These are phyloP conservation scores for Conus betulinus DNA, from an alignment of 1,140 invertebrate species.

Conservation along the genomic window DNA sequence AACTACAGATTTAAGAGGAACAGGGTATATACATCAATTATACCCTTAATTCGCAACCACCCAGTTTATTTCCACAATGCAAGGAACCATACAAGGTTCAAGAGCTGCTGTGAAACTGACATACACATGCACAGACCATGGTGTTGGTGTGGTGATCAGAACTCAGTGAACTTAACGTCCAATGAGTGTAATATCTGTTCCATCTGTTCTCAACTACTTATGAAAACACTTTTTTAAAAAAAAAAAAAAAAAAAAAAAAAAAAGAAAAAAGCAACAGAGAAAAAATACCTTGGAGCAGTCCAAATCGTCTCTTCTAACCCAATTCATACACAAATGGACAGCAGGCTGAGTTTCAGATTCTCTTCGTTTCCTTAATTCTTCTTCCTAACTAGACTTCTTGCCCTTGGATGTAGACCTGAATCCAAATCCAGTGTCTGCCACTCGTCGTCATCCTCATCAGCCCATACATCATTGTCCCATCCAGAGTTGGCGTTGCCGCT, in stretches of 20 bases:
- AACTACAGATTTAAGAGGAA: too few relatives aligned
- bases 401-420: slow-evolving; percentile 15
- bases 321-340: background rate
- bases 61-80: too few relatives aligned
- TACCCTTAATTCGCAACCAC: too few relatives aligned
- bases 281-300: background rate
- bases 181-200: too few relatives aligned
- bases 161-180: too few relatives aligned
- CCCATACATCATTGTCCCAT: slow-evolving; percentile 73
- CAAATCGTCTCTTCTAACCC: background rate
- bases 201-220: too few relatives aligned
- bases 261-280: background rate
- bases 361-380: background rate
- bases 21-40: too few relatives aligned
- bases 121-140: too few relatives aligned
- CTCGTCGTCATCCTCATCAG: slow-evolving; percentile 64
- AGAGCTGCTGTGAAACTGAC: too few relatives aligned
- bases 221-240: too few relatives aligned
- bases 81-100: too few relatives aligned
- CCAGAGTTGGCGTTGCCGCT: slow-evolving; percentile 40
- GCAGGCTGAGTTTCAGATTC: background rate
- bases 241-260: background rate
- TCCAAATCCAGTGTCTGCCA: slow-evolving; percentile 69
- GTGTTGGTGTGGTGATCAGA: too few relatives aligned
- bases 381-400: slow-evolving; percentile 46